Evolutionary conservation across 92 coral and sea anemone genomes (phyloP), one percentile per base, ranked within the genome.

Genomic region (Epizoanthus stellaris): DNA sequence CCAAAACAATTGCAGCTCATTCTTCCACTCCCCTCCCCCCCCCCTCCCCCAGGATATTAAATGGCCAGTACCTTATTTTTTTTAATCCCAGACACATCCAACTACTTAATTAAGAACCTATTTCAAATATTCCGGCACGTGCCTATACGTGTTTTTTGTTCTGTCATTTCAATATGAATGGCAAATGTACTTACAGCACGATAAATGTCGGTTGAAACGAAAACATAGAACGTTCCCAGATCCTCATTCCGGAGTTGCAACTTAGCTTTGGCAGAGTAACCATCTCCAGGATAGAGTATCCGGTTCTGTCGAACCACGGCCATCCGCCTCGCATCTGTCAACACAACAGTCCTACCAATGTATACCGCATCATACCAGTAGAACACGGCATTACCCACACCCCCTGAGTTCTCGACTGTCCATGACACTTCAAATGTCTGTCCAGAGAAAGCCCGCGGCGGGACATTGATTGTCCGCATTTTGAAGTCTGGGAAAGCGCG

Each of bases 351-450:
- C 67, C 81, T 89, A 12, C 95, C 87, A 47, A 93, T 86, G 56
- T 75, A 91, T 17, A 93, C 92, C 30, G 75, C 74, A 34, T 93
- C 97, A 15, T 63, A 25, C 97, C 97, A 93, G 59, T 69, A 75
- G 14, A 39, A 49, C 39, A 66, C 76, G 2, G 87, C 73, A 34
- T 91, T 93, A 3, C 93, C 89, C 61, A 77, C 82, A 17, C 91
- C 90, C 12, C 97, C 97, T 25, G 84, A 67, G 70, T 93, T 93
- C 80, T 86, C 43, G n/a, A 93, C 97, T 12, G 81, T 86, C 97
- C 97, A 93, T 54, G 97, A 93, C n/a, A 93, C 95, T 58, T 87
- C 87, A 39, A 93, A 77, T 23, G 88, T 86, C 73, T 82, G 91
- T 38, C 95, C 95, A 23, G 97, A 93, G 59, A 93, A 93, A 57